These are phyloP conservation scores for Anniella stebbinsi DNA, from an alignment of 2,797 vertebrate species.

Conservation along the genomic window DNA sequence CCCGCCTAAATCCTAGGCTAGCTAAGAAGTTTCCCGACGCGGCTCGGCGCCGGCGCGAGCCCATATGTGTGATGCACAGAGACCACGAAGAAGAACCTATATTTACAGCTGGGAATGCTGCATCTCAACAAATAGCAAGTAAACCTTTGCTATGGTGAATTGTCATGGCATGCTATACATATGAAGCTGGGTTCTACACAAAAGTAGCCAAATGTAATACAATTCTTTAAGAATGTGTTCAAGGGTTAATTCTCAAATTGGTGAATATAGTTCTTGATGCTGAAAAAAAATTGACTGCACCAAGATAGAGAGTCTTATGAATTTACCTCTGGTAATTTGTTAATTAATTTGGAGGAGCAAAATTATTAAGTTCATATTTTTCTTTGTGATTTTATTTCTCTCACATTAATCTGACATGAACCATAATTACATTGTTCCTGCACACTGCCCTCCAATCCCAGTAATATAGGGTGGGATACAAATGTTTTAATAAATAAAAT, in stretches of 20 bases:
- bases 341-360: conserved; percentile 20
- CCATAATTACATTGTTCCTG: not conserved
- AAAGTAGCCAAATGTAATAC: not conserved
- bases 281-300: not conserved
- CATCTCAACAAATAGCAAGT: not conserved
- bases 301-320: not conserved
- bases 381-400: not conserved
- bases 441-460: too few species aligned
- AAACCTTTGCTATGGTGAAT: not conserved
- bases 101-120: not conserved
- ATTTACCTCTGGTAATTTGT: not conserved
- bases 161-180: not conserved
- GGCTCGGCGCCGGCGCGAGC: too few species aligned
- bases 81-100: too few species aligned
- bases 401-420: conserved; percentile 7
- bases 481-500: too few species aligned
- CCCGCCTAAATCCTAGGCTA: too few species aligned
- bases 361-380: not conserved
- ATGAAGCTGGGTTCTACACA: not conserved
- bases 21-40: too few species aligned
- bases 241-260: conserved; percentile 19
- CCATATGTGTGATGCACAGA: too few species aligned
- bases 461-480: not conserved
- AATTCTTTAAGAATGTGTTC: not conserved
- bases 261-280: not conserved